These are phyloP conservation scores for Cremastinae sp. DNA, from an alignment of 2,888 invertebrate genomes.

Conservation along the genomic window DNA sequence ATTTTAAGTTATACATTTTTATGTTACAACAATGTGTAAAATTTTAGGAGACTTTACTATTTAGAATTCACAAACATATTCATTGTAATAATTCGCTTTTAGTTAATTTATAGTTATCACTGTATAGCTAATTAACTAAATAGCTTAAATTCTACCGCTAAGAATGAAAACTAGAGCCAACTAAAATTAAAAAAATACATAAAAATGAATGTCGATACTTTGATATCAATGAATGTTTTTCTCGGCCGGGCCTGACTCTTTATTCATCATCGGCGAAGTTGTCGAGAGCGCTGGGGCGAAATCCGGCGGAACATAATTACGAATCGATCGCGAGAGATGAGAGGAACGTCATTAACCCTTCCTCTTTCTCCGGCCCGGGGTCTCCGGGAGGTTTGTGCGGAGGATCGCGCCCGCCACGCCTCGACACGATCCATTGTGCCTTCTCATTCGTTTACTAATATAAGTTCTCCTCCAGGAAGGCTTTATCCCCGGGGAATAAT, in stretches of 20 bases:
- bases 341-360: conserved; percentile 73
- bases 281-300: conserved; percentile 7
- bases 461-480: conserved; percentile 48
- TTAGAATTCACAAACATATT: too few species aligned
- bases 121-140: too few species aligned
- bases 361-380: conserved; percentile 58
- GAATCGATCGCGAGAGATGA: conserved; percentile 67
- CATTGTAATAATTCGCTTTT: too few species aligned
- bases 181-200: too few species aligned
- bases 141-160: too few species aligned
- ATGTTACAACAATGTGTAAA: conserved; percentile 3
- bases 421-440: conserved; percentile 72
- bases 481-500: conserved; percentile 38
- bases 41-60: conserved; percentile 5
- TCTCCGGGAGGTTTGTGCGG: conserved; percentile 33
- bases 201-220: too few species aligned
- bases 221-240: conserved; percentile 7
- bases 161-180: too few species aligned
- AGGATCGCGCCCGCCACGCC: conserved; percentile 45
- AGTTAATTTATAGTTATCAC: too few species aligned
- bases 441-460: conserved; percentile 72
- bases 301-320: conserved; percentile 65
- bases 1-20: background rate
- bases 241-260: conserved; percentile 20
- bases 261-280: conserved; percentile 38